Conservation (phyloP, 2,113 vertebrate species). For the Platycercus adscitus region DNA sequence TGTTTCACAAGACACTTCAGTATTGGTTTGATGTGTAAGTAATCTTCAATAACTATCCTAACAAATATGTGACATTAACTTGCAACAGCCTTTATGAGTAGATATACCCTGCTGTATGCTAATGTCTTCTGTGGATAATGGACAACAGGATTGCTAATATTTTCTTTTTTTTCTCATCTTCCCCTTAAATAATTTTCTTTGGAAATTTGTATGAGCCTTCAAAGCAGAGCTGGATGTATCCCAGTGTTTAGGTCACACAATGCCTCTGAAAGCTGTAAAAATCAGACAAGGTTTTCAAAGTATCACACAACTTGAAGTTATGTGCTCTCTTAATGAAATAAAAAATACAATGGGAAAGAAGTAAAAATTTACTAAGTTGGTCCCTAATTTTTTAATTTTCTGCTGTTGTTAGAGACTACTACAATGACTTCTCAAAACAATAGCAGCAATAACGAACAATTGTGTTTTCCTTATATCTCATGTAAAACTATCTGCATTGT, state of each 20-base stretch:
- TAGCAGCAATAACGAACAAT: neutral
- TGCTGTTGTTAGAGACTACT: neutral
- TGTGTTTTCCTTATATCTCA: neutral
- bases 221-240: neutral
- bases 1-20: constrained; percentile 49
- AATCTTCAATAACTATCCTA: constrained; percentile 36
- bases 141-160: neutral
- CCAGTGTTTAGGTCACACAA: neutral
- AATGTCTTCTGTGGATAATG: constrained; percentile 10
- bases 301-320: neutral
- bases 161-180: constrained; percentile 25
- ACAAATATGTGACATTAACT: constrained; percentile 27
- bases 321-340: neutral
- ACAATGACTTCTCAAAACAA: neutral
- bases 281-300: neutral
- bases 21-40: constrained; percentile 43
- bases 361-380: neutral
- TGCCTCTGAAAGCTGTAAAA: neutral
- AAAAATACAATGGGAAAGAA: neutral
- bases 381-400: neutral
- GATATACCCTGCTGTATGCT: constrained; percentile 15
- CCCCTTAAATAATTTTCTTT: neutral
- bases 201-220: neutral
- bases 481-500: neutral
- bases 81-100: constrained; percentile 27